These are phyloP conservation scores for Bos taurus DNA, from an alignment of 2,113 vertebrate genomes.

Conservation along the genomic window DNA sequence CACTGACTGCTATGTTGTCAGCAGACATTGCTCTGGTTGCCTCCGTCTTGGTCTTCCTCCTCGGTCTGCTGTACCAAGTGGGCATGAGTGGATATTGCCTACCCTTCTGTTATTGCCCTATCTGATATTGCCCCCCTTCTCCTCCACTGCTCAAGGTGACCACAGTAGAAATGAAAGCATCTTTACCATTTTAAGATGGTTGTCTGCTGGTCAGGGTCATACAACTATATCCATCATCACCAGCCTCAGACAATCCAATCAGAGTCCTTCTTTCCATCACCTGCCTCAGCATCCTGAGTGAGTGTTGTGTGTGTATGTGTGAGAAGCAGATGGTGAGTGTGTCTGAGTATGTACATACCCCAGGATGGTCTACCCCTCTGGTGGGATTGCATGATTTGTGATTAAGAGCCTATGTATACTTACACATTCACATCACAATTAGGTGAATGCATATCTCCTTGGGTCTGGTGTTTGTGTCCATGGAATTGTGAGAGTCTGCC, in stretches of 20 bases:
- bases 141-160: slow-evolving; percentile 23
- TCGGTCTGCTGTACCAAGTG: slow-evolving; percentile 84
- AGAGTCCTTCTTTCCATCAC: not conserved
- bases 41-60: slow-evolving; percentile 84
- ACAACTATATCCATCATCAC: slow-evolving; percentile 94
- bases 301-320: not conserved
- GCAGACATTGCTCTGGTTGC: slow-evolving; percentile 89
- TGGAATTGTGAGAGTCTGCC: not conserved
- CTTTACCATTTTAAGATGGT: slow-evolving; percentile 91
- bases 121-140: not conserved
- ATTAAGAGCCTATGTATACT: not conserved
- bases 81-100: slow-evolving; percentile 70
- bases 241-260: slow-evolving; percentile 89
- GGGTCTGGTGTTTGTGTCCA: not conserved
- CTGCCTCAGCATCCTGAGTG: not conserved
- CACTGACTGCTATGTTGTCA: slow-evolving; percentile 89
- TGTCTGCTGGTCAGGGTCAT: slow-evolving; percentile 80
- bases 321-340: not conserved
- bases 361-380: not conserved
- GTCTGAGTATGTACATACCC: not conserved
- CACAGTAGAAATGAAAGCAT: slow-evolving; percentile 74
- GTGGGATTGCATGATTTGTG: not conserved
- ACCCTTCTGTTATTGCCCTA: not conserved
- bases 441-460: not conserved
- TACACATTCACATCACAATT: not conserved